These are phyloP conservation scores for Heterocephalus glaber DNA, from an alignment of 2,113 vertebrate genomes.

Conservation along the genomic window DNA sequence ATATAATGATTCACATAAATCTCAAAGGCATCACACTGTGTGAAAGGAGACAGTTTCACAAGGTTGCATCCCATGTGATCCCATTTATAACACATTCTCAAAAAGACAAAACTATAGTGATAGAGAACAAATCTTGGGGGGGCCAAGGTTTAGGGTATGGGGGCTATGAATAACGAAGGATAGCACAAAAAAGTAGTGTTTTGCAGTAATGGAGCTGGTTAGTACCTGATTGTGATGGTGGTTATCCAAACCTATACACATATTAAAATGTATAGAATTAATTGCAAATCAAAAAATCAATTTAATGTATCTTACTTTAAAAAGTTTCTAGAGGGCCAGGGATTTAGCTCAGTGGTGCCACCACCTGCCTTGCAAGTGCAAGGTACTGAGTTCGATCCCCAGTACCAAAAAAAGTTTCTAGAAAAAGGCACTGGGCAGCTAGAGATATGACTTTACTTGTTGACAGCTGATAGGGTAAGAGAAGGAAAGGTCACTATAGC, in stretches of 20 bases:
- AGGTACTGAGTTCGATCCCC: too few relatives aligned
- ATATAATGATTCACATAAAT: neutral
- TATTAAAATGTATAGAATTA: neutral
- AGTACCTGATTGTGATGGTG: neutral
- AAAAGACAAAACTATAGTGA: neutral
- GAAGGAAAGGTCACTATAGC: neutral
- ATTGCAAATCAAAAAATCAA: neutral
- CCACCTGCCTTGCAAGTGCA: too few relatives aligned
- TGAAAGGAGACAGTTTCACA: neutral
- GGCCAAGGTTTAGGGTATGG: neutral
- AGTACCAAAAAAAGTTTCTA: neutral
- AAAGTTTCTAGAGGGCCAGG: neutral
- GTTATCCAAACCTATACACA: neutral
- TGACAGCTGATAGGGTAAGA: neutral
- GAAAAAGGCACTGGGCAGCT: neutral
- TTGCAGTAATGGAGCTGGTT: neutral
- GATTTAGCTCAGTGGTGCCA: too few relatives aligned
- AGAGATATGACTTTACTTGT: neutral
- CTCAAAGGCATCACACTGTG: neutral
- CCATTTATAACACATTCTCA: neutral
- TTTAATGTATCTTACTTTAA: neutral
- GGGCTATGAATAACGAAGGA: neutral
- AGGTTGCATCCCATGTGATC: neutral
- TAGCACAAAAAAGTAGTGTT: neutral
- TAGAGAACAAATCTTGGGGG: neutral